These are phyloP conservation scores for Tragelaphus scriptus DNA, from an alignment of 2,113 vertebrate species.

Conservation along the genomic window DNA sequence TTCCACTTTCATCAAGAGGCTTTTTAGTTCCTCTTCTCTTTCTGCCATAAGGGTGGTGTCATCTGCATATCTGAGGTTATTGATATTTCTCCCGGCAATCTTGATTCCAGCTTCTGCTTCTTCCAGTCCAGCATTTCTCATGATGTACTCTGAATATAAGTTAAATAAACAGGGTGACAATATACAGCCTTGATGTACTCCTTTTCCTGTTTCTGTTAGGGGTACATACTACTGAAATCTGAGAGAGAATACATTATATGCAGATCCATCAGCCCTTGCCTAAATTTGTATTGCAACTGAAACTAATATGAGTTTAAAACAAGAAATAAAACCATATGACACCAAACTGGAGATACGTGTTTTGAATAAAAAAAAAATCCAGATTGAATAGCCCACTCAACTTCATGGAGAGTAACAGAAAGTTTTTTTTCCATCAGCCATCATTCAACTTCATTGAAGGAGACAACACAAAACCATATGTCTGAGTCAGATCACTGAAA, in stretches of 20 bases:
- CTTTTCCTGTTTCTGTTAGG: background rate
- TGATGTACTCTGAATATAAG: too few species aligned
- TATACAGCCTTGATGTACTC: too few species aligned
- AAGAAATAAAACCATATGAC: constrained; percentile 8
- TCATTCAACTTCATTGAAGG: background rate
- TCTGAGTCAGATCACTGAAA: background rate
- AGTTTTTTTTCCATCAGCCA: background rate
- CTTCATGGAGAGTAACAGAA: background rate
- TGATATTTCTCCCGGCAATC: too few species aligned
- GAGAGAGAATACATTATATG: background rate
- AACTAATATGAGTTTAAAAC: constrained; percentile 7
- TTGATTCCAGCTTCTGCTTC: too few species aligned
- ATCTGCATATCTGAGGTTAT: too few species aligned
- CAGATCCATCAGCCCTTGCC: background rate
- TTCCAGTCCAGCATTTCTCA: too few species aligned
- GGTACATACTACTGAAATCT: background rate
- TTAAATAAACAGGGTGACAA: too few species aligned
- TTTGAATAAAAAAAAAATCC: background rate
- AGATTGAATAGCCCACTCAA: background rate
- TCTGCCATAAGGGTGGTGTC: too few species aligned
- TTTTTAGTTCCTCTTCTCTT: too few species aligned
- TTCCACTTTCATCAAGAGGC: too few species aligned
- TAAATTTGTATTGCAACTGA: background rate
- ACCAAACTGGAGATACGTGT: background rate
- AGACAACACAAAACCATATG: background rate